Base-by-base conservation (phyloP, 2,888 invertebrate species). In the Leucophenga maculata region DNA sequence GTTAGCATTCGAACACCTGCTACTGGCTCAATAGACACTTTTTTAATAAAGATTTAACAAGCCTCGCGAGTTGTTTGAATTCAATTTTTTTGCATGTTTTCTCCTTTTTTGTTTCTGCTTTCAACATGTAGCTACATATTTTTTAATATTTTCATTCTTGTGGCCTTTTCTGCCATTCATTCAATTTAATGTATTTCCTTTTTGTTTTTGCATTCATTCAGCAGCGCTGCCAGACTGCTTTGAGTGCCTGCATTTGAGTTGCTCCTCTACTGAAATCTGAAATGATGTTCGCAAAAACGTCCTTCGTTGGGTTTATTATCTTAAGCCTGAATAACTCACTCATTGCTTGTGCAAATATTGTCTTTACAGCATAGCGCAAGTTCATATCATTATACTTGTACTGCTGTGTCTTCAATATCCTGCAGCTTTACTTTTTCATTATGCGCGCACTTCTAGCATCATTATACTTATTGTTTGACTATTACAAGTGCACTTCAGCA, bases 391-490 rank as follows among this genome's bases (percentile, higher is more conserved):
- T 13, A 55, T 16, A 55, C 20, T 55, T 13, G 18, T 16, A 55
- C 20, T 18, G 52, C 16, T 6, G 52, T 14, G 52, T 16, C 52
- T 52, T 39, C 39, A 39, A 39, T 39, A 39, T 39, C 1, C 8
- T 11, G 39, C 39, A 6, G 9, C 39, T 11, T 52, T 16, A 16
- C 22, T 54, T 54, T 16, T 39, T 60, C 32, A 26, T 22, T 39
- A 39, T 20, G 31, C 31, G 26, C 71, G 74, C 71, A 67, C 69
- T 69, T 75, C 74, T 71, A 77, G 69, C 75, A 71, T 75, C 71
- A 74, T 75, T 82, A 69, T 72, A 60, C 74, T 69, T 69, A 74
- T 78, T 82, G 78, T 82, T 83, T 83, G 79, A 77, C 83, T 83
- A 77, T 31, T 14, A 52, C n/a, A 18, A 55, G 46, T 55, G 54